Evolutionary conservation across 1,140 invertebrate species (phyloP).

Genomic region (Antheraea mylitta): DNA sequence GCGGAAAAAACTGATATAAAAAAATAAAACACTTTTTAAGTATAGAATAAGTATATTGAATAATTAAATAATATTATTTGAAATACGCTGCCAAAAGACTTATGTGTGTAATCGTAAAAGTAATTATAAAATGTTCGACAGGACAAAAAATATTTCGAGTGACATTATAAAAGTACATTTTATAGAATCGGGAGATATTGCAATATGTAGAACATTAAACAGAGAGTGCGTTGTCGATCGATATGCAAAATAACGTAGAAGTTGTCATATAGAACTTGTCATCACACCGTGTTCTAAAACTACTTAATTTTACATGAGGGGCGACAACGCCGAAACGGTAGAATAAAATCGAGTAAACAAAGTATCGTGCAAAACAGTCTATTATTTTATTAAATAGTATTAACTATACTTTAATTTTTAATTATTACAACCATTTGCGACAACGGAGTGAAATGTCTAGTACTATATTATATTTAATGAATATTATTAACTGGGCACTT

Average conservation of each 20-base stretch:
- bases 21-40: slow-evolving; percentile 45
- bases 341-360: slow-evolving; percentile 42
- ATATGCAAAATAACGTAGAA: neutral
- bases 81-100: slow-evolving; percentile 76
- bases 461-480: slow-evolving; percentile 46
- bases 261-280: too few species aligned
- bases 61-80: slow-evolving; percentile 78
- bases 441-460: slow-evolving; percentile 71
- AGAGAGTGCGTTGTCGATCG: neutral
- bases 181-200: slow-evolving; percentile 51
- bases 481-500: slow-evolving; percentile 59
- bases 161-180: slow-evolving; percentile 57
- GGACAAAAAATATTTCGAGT: slow-evolving; percentile 72
- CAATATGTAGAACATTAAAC: slow-evolving; percentile 26
- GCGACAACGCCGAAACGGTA: slow-evolving; percentile 34
- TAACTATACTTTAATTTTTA: slow-evolving; percentile 47
- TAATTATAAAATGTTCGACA: slow-evolving; percentile 73
- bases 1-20: neutral
- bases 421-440: slow-evolving; percentile 75
- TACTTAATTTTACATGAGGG: slow-evolving; percentile 23
- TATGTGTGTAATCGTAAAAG: slow-evolving; percentile 73
- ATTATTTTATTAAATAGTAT: slow-evolving; percentile 64
- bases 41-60: slow-evolving; percentile 79
- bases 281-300: neutral
- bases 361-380: slow-evolving; percentile 69